Conservation (phyloP, 2,888 invertebrate species). For the Mythimna impura region DNA sequence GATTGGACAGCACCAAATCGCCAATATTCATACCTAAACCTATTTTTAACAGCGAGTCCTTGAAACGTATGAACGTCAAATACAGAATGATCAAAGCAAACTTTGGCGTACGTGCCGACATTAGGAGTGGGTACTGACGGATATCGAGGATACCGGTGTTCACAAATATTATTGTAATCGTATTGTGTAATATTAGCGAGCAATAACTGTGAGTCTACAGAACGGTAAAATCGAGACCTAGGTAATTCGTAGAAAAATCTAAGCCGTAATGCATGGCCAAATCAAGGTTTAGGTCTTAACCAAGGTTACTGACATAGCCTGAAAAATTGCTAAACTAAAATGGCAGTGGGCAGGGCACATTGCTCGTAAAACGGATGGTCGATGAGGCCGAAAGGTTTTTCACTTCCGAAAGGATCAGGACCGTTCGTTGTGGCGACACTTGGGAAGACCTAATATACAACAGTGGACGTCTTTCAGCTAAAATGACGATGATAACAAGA, state of each 20-base stretch:
- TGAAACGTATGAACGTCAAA: conserved; percentile 51
- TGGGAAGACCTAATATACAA: too few relatives aligned
- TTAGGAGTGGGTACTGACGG: conserved; percentile 37
- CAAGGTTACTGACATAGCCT: too few relatives aligned
- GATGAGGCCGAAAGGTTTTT: too few relatives aligned
- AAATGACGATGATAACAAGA: too few relatives aligned
- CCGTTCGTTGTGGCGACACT: too few relatives aligned
- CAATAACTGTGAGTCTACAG: background rate
- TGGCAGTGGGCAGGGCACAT: too few relatives aligned
- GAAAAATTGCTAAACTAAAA: too few relatives aligned
- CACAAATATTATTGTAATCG: conserved; percentile 46
- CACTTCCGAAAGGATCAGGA: too few relatives aligned
- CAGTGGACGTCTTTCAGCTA: too few relatives aligned
- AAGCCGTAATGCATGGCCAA: background rate
- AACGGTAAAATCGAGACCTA: background rate
- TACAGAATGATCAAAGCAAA: conserved; percentile 55
- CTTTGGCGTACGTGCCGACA: conserved; percentile 33
- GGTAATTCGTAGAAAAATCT: background rate
- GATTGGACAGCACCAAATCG: conserved; percentile 34
- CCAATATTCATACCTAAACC: conserved; percentile 23
- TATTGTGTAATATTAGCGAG: conserved; percentile 23
- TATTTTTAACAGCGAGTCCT: conserved; percentile 49
- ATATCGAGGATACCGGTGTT: conserved; percentile 16
- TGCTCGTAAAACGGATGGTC: too few relatives aligned
- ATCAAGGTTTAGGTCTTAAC: too few relatives aligned